Conservation (phyloP, 2,888 invertebrate genomes). For the Napeogenes inachia region DNA sequence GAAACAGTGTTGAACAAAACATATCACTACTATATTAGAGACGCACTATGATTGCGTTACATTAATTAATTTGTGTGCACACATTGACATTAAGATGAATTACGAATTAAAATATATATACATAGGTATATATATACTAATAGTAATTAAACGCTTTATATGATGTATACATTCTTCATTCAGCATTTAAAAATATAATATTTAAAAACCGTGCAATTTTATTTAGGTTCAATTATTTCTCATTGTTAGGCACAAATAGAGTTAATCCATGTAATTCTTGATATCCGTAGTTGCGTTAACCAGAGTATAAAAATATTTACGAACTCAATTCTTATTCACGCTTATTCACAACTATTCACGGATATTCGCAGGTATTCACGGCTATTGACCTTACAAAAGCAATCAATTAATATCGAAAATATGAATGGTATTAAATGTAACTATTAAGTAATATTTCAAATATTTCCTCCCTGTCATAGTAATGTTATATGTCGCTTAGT, state of each 20-base stretch:
- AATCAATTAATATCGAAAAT: too few species aligned
- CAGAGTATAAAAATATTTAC: conserved; percentile 11
- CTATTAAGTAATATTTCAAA: too few species aligned
- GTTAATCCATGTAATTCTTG: neutral
- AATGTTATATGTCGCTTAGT: neutral
- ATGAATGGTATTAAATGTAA: too few species aligned
- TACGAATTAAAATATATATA: too few species aligned
- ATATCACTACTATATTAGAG: neutral
- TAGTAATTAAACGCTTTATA: too few species aligned
- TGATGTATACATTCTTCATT: too few species aligned
- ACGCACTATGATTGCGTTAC: neutral
- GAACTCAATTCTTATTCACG: neutral
- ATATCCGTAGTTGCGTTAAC: conserved; percentile 17
- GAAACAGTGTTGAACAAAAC: neutral
- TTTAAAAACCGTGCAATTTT: neutral
- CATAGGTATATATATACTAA: too few species aligned
- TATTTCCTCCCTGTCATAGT: too few species aligned
- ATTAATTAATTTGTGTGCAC: conserved; percentile 1
- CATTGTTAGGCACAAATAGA: neutral
- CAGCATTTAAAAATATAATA: too few species aligned
- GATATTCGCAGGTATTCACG: too few species aligned
- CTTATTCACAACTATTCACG: neutral
- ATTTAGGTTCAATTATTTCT: neutral
- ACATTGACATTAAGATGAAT: too few species aligned
- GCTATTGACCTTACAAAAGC: too few species aligned